A percentile compares a stretch with the other conserved stretches of the same genome.
phyloP scores from a whole-genome alignment of 2,797 vertebrate genomes.

The Lacerta agilis region DNA sequence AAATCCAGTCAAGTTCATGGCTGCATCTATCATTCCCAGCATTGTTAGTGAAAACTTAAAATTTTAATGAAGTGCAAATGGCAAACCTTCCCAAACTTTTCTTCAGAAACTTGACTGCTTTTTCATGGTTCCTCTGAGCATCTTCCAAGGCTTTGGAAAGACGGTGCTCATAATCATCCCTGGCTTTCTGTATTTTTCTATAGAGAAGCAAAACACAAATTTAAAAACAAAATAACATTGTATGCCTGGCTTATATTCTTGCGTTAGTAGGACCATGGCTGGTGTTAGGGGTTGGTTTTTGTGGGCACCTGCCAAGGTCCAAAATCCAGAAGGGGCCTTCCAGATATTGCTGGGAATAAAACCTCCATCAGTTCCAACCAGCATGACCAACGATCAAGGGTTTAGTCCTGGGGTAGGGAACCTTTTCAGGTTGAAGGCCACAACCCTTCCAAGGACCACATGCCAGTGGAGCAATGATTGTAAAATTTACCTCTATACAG shows the following conservation, averaged over 20 bases:
- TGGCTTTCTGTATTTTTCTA: slow-evolving; percentile 75
- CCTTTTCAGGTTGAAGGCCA: no score
- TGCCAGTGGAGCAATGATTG: no score
- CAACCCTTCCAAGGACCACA: no score
- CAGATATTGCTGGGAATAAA: no score
- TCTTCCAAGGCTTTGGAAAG: slow-evolving; percentile 77
- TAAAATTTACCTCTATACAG: no score
- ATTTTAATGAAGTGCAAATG: neutral
- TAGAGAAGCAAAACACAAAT: neutral
- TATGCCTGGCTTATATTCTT: neutral
- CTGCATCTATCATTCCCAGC: neutral
- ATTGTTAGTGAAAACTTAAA: neutral
- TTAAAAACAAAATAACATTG: neutral
- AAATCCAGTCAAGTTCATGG: slow-evolving; percentile 45
- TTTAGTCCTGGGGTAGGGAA: no score
- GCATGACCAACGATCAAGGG: no score
- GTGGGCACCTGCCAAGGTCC: neutral
- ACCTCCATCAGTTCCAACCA: no score
- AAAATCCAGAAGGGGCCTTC: neutral
- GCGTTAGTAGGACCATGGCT: neutral
- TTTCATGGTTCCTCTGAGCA: slow-evolving; percentile 71
- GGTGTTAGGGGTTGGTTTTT: neutral
- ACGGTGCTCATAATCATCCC: slow-evolving; percentile 68
- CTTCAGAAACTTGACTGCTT: slow-evolving; percentile 83
- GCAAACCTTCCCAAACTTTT: slow-evolving; percentile 85